These are phyloP conservation scores for Cichlasoma orientale DNA, from an alignment of 2,797 vertebrate genomes.

Conservation along the genomic window DNA sequence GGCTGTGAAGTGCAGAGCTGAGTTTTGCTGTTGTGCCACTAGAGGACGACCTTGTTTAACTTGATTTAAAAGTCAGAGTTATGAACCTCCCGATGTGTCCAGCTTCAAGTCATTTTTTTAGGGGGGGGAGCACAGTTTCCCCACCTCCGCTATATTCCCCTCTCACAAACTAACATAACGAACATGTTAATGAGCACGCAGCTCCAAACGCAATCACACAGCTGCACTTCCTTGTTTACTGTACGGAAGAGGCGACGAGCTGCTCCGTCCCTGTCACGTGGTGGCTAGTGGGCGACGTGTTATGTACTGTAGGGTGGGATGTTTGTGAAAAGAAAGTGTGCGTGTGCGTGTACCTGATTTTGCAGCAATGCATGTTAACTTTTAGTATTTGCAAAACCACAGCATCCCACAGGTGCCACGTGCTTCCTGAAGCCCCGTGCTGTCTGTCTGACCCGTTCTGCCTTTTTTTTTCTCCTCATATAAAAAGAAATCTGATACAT, in stretches of 20 bases:
- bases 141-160: background rate
- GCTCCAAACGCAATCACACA: background rate
- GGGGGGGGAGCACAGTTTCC: background rate
- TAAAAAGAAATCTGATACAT: background rate
- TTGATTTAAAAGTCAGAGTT: background rate
- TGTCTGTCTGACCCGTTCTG: background rate
- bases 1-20: too few species aligned
- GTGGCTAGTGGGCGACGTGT: slow-evolving; percentile 25
- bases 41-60: slow-evolving; percentile 25
- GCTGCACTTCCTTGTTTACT: background rate
- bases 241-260: background rate
- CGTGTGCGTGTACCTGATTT: background rate
- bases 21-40: slow-evolving; percentile 16
- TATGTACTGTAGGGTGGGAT: slow-evolving; percentile 13
- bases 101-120: background rate
- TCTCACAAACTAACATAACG: background rate
- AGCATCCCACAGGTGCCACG: slow-evolving; percentile 8
- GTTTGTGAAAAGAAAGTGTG: background rate
- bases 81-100: background rate
- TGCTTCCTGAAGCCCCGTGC: background rate
- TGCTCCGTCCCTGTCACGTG: background rate
- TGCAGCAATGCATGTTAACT: background rate
- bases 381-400: slow-evolving; percentile 51
- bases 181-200: background rate
- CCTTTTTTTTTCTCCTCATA: background rate